Percentiles rank a stretch among this genome's conserved stretches.
Evolutionary conservation across 2,113 vertebrate genomes (phyloP).

Genomic region (Sylvia atricapilla): DNA sequence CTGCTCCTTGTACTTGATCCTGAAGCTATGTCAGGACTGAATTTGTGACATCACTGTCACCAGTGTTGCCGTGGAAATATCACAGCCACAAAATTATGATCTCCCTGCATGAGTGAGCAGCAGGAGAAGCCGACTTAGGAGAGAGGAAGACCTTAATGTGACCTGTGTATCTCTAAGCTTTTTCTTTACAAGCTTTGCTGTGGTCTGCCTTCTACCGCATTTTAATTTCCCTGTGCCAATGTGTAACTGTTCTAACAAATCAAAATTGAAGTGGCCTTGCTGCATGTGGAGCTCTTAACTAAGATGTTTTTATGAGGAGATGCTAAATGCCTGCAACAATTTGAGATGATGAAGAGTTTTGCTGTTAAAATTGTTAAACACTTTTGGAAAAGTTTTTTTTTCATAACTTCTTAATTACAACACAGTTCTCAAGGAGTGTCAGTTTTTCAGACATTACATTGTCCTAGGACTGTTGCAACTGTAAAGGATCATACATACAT

Average conservation of each 20-base stretch:
- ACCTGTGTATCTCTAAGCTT: not conserved
- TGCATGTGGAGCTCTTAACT: not conserved
- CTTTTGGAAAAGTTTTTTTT: not conserved
- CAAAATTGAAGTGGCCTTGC: not conserved
- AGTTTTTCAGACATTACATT: not conserved
- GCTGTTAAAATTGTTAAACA: not conserved
- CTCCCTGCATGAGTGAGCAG: conserved; percentile 49
- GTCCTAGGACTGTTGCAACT: not conserved
- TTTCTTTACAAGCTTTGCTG: not conserved
- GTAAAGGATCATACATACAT: not conserved
- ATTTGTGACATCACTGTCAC: conserved; percentile 62
- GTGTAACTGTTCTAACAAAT: not conserved
- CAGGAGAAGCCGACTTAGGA: not conserved
- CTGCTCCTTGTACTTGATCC: conserved; percentile 61
- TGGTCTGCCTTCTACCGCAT: not conserved
- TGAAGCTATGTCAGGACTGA: conserved; percentile 52
- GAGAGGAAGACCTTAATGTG: conserved; percentile 18
- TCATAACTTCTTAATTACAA: not conserved
- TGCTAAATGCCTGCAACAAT: not conserved
- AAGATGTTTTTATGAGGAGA: not conserved
- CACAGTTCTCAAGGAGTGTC: not conserved
- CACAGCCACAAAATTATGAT: conserved; percentile 46
- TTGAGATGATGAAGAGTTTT: not conserved
- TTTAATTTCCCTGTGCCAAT: not conserved
- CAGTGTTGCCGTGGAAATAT: conserved; percentile 62